Base-by-base conservation (phyloP, 2,797 vertebrate species). In the Gambelia wislizenii region DNA sequence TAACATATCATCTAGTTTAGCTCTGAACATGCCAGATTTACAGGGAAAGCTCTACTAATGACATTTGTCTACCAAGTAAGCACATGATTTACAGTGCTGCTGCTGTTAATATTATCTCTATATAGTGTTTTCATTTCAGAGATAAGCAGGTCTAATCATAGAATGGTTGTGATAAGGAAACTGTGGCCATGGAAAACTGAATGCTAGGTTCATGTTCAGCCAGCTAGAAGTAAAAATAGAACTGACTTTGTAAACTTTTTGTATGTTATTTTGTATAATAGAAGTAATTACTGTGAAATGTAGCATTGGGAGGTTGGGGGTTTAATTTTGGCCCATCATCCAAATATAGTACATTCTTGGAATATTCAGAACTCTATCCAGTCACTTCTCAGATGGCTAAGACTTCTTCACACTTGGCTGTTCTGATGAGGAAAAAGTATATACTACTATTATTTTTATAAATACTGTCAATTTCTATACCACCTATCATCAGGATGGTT, bases 71-170 rank as follows among this genome's bases (percentile, higher is more conserved):
- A 5, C 70, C 76, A 67, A 56, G 86, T 72, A 56, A 56, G 59
- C 86, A 59, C 56, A 56, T 88, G 89, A 59, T 78, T 88, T 80
- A 74, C n/a, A 83, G 69, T 54, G 33, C 59, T 83, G n/a, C 70
- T 67, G 30, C 30, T 90, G 33, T 69, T 78, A 69, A 54, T 85
- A 72, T 87, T 84, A 88, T 80, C 76, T 88, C 14, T 49, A 8
- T 44, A 6, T 36, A 18, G 33, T 42, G 70, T 85, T 75, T 88
- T 88, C 36, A 77, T 76, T 91, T 85, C 59, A 47, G n/a, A 91
- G 83, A 88, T 91, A 82, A 91, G 22, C 3, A 39, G 33, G 27
- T 81, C 22, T 85, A 85, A 77, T 91, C 70, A 0, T 83, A 82
- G 79, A 83, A 74, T n/a, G 8, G 22, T 42, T 44, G 25, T 83